Base-by-base conservation (phyloP, 2,888 invertebrate species). In the Chouioia cunea region DNA sequence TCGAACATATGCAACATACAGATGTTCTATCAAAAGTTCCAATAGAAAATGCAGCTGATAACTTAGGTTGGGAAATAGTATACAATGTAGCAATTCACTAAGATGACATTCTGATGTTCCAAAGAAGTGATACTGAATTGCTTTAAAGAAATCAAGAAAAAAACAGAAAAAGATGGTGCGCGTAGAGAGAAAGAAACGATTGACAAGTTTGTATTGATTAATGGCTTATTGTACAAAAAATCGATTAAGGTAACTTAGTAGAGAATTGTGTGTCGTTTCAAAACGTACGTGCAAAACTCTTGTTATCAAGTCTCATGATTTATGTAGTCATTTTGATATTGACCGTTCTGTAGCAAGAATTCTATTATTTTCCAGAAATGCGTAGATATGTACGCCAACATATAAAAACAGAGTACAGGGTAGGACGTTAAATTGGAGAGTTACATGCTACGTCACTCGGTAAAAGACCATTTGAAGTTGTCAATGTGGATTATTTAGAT, bases 381-480 rank as follows among this genome's bases (percentile, higher is more conserved):
- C 44, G 53, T 6, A 27, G 63, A 2, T 63, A 65, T 53, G 63
- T 60, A 58, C 74, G 47, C 15, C 16, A n/a, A 59, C 70, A 56
- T 57, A 67, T 56, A 77, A 75, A 48, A 18, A n/a, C 6, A 59
- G 47, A 22, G 16, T 54, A n/a, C 6, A 59, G 47, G 16, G 16
- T 54, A 14, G 76, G 76, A 2, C 71, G 59, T 18, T 36, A 70
- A 65, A 47, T 56, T 52, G 74, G 77, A 12, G 71, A 65, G 46
- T 47, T 76, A n/a, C 75, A 76, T 57, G 73, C 74, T 16, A 65
- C 75, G 56, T 65, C 73, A 2, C 74, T 73, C 15, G 76, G 75
- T 4, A 70, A 56, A 18, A 23, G 18, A 12, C 74, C 64, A 0
- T 79, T 79, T 56, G 76, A 54, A 2, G 44, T 70, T 0, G 57